Evolutionary conservation across 2,888 invertebrate species (phyloP).

Genomic region (Chaetoderma sp.): DNA sequence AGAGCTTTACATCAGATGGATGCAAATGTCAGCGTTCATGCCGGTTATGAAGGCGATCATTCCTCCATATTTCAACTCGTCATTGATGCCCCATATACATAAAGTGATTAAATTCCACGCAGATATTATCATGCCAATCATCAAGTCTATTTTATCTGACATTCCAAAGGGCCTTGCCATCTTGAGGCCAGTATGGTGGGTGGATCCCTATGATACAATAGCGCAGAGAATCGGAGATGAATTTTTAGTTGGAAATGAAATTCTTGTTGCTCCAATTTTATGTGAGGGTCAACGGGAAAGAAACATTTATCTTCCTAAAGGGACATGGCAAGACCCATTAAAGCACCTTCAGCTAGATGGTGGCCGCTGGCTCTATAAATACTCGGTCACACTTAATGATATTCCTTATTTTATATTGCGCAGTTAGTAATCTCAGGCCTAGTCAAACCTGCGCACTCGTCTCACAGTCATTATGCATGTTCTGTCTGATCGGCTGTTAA

Average conservation of each 20-base stretch:
- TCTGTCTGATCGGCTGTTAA: no score
- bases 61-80: background rate
- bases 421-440: no score
- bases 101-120: background rate
- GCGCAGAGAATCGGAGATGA: constrained; percentile 48
- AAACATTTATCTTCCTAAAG: constrained; percentile 54
- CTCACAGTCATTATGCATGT: no score
- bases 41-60: constrained; percentile 2
- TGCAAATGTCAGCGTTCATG: constrained; percentile 1
- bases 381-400: constrained; percentile 77
- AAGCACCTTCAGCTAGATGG: constrained; percentile 71
- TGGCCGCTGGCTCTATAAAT: constrained; percentile 76
- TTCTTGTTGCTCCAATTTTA: constrained; percentile 59
- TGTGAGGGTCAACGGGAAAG: constrained; percentile 43
- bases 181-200: constrained; percentile 58
- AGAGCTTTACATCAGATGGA: background rate
- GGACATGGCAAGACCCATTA: constrained; percentile 81
- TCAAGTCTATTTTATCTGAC: background rate
- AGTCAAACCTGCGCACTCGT: no score
- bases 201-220: constrained; percentile 40
- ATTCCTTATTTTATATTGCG: constrained; percentile 80
- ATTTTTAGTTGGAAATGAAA: constrained; percentile 51
- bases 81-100: background rate
- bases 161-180: constrained; percentile 73
- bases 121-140: constrained; percentile 2